These are phyloP conservation scores for Busseola fusca DNA, from an alignment of 2,888 invertebrate species.

Conservation along the genomic window DNA sequence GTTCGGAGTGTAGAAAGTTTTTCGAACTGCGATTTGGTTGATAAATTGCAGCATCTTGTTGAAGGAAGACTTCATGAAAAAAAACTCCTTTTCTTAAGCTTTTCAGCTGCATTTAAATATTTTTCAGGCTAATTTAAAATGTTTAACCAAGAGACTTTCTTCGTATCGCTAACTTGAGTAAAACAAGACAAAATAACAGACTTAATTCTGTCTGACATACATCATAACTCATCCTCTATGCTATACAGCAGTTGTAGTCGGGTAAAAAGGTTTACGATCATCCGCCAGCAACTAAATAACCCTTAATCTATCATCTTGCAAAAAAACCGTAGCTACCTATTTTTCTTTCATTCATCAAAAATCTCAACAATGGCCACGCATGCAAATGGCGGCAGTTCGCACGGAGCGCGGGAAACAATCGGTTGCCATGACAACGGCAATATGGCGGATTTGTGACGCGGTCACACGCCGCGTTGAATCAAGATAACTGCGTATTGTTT, in stretches of 20 bases:
- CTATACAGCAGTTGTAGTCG: neutral
- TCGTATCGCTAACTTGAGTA: neutral
- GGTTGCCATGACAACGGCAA: slow-evolving; percentile 70
- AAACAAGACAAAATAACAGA: neutral
- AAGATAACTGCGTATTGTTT: slow-evolving; percentile 59
- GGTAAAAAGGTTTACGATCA: slow-evolving; percentile 1
- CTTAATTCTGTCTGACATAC: neutral
- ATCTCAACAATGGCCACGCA: slow-evolving; percentile 54
- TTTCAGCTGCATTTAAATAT: neutral
- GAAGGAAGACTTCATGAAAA: neutral
- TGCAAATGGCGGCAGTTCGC: slow-evolving; percentile 65
- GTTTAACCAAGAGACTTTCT: neutral
- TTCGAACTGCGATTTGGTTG: neutral
- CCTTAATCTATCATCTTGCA: slow-evolving; percentile 27
- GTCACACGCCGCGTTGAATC: slow-evolving; percentile 65
- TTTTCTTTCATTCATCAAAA: slow-evolving; percentile 62
- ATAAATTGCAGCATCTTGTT: neutral
- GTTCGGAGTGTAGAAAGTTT: neutral
- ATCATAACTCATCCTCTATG: neutral
- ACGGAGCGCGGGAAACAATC: slow-evolving; percentile 69
- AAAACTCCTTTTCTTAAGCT: no score
- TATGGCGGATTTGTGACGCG: slow-evolving; percentile 66
- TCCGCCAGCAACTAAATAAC: slow-evolving; percentile 11
- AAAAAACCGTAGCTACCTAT: slow-evolving; percentile 31
- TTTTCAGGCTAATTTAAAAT: neutral